Base-by-base conservation (phyloP, 2,797 vertebrate genomes). In the Phrynocephalus forsythii region DNA sequence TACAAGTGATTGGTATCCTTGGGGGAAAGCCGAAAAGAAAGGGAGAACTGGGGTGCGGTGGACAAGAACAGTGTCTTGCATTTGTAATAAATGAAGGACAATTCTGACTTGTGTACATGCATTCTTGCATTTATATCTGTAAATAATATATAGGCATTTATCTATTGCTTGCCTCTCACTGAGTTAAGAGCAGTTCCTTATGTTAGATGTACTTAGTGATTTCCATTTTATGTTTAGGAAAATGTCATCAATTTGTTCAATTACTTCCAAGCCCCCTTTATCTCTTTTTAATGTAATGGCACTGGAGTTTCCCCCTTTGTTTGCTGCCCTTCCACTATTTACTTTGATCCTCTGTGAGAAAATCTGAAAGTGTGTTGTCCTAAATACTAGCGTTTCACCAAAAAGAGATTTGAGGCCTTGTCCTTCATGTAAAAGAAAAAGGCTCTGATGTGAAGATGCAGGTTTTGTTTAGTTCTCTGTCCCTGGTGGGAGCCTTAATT, bases 401-500 rank as follows among this genome's bases (percentile, higher is more conserved):
- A 96, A 96, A 96, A 96, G 96, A 96, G 96, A 97, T 96, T 96
- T 94, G 95, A 96, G 94, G 95, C 96, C 96, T 96, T 95, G 95
- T 96, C 96, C 95, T 96, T 96, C 91, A 93, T 93, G 96, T 92
- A 94, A 95, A 96, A 96, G 96, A 96, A 95, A 96, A 96, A 96
- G 94, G 95, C 96, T 97, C 96, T 97, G 97, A 96, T 97, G 96
- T 97, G 96, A 96, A 97, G 96, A 97, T 60, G 87, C 92, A 94
- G 95, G 95, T 97, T 97, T 97, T 97, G 96, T 97, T 96, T 96
- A 94, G 95, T 95, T 96, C 96, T 95, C 93, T 95, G 95, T 97
- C 95, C 96, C 97, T 97, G 96, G 97, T 97, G 97, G 96, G 97
- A 97, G 96, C 96, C 95, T 97, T 97, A 97, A 97, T 98, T 98